Conservation (phyloP, 2,113 vertebrate species). For the Ariopsis seemanni region DNA sequence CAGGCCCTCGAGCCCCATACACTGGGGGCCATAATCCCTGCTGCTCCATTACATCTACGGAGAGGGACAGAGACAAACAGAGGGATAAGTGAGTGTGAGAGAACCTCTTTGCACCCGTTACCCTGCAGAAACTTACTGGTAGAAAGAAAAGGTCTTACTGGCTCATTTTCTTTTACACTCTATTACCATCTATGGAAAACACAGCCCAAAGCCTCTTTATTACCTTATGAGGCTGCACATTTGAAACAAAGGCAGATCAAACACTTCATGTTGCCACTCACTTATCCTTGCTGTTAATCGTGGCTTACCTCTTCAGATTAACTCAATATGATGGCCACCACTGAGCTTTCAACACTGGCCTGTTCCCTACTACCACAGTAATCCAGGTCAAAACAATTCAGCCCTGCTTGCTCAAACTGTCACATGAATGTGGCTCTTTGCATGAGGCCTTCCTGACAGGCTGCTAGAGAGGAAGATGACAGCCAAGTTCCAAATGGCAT, state of each 20-base stretch:
- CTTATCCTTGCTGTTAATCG: slow-evolving; percentile 16
- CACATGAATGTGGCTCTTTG: slow-evolving; percentile 49
- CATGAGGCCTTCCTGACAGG: slow-evolving; percentile 39
- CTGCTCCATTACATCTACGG: slow-evolving; percentile 90
- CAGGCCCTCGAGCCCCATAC: slow-evolving; percentile 83
- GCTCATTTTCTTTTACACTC: slow-evolving; percentile 29
- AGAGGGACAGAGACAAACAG: slow-evolving; percentile 32
- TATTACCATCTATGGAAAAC: slow-evolving; percentile 18
- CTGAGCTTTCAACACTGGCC: slow-evolving; percentile 36
- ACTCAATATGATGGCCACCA: slow-evolving; percentile 41
- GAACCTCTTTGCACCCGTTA: slow-evolving; percentile 16
- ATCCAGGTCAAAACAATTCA: slow-evolving; percentile 49
- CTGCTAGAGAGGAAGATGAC: slow-evolving; percentile 40
- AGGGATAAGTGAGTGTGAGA: slow-evolving; percentile 28
- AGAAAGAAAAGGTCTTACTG: slow-evolving; percentile 15
- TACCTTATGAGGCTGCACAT: background rate
- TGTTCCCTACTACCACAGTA: slow-evolving; percentile 35
- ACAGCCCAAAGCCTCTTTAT: slow-evolving; percentile 32
- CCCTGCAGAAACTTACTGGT: slow-evolving; percentile 27
- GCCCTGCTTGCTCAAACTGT: slow-evolving; percentile 45
- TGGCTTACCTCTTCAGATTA: slow-evolving; percentile 39
- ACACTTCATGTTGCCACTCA: slow-evolving; percentile 32
- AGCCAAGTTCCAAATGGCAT: slow-evolving; percentile 43
- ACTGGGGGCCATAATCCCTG: slow-evolving; percentile 89
- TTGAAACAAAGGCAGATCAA: slow-evolving; percentile 2